A percentile compares a stretch with the other conserved stretches of the same genome.
phyloP scores from a whole-genome alignment of 1,140 invertebrate genomes.

The Pteromalus puparum region DNA sequence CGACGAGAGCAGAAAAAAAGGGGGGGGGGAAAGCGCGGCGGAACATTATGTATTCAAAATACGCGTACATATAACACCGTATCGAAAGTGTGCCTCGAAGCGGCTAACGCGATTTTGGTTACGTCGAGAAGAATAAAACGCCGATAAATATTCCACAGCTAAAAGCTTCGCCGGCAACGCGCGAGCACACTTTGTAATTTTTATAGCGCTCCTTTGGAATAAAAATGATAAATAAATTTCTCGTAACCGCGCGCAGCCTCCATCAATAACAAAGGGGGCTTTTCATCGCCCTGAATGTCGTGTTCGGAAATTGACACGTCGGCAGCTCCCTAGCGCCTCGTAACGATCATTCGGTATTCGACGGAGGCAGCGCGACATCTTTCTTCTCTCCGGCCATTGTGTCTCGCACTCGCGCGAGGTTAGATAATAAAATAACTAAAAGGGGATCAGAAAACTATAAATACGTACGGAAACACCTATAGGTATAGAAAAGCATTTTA shows the following conservation, averaged over 20 bases:
- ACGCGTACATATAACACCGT: background rate
- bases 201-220: background rate
- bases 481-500: no score
- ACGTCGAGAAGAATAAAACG: background rate
- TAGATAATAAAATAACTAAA: background rate
- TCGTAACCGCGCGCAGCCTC: background rate
- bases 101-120: background rate
- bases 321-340: background rate
- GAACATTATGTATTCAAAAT: background rate
- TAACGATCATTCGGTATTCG: slow-evolving; percentile 31
- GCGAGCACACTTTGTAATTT: slow-evolving; percentile 5
- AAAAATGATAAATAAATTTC: slow-evolving; percentile 32
- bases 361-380: background rate
- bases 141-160: background rate
- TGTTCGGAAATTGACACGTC: slow-evolving; percentile 40
- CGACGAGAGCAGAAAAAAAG: background rate
- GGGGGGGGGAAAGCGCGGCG: no score
- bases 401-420: background rate
- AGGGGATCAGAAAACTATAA: background rate
- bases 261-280: slow-evolving; percentile 38
- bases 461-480: background rate
- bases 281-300: slow-evolving; percentile 2
- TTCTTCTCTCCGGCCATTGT: slow-evolving; percentile 6
- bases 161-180: background rate
- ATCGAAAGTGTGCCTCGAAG: background rate